These are phyloP conservation scores for Centrocercus urophasianus DNA, from an alignment of 2,113 vertebrate species.

Conservation along the genomic window DNA sequence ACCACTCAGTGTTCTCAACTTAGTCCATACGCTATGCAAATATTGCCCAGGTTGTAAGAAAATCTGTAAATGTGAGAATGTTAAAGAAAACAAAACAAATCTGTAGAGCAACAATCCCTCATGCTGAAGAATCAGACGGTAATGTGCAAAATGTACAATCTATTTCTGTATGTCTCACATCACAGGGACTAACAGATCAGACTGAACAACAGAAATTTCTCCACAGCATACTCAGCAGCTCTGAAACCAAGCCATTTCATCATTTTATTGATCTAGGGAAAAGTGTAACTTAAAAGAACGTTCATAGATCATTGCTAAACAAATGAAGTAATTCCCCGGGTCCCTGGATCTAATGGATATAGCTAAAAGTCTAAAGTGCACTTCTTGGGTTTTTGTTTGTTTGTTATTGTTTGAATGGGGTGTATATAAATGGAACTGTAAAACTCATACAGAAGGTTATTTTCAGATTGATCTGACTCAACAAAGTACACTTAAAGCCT, in stretches of 20 bases:
- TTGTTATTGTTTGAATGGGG: background rate
- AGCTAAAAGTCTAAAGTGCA: background rate
- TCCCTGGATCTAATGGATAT: background rate
- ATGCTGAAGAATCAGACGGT: background rate
- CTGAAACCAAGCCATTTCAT: background rate
- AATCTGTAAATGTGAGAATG: background rate
- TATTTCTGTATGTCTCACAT: background rate
- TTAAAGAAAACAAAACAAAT: background rate
- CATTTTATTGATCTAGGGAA: background rate
- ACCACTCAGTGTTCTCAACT: background rate
- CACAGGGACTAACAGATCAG: background rate
- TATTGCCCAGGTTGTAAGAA: background rate
- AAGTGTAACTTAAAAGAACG: background rate
- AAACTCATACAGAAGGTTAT: background rate
- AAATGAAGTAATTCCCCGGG: background rate
- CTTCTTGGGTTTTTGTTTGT: background rate
- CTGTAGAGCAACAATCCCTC: background rate
- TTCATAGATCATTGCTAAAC: background rate
- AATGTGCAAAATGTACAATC: background rate
- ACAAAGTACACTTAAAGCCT: background rate
- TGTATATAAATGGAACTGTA: background rate
- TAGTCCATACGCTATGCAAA: background rate
- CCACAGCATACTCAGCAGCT: background rate
- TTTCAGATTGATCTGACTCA: background rate
- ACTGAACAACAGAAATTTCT: background rate